Conservation (phyloP, 1,140 invertebrate genomes). For the Hesperophylax magnus region DNA sequence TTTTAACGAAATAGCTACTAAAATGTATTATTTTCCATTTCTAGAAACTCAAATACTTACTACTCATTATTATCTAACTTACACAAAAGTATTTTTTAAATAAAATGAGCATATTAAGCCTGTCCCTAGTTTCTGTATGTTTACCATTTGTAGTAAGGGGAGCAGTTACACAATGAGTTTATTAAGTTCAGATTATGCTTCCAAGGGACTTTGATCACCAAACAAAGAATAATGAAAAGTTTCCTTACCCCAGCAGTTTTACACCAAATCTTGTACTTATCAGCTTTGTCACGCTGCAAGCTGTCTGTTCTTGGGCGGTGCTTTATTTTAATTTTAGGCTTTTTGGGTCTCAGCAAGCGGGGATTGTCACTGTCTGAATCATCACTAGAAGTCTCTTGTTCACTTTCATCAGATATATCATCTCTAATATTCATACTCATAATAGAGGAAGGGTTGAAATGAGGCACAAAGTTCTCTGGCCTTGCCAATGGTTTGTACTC, state of each 20-base stretch:
- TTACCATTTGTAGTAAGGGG: too few species aligned
- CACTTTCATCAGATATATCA: constrained; percentile 51
- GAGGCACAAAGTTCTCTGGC: constrained; percentile 46
- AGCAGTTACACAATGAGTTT: too few species aligned
- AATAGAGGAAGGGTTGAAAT: constrained; percentile 47
- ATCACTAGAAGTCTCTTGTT: constrained; percentile 44
- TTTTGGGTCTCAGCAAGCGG: constrained; percentile 38
- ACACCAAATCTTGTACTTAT: constrained; percentile 56
- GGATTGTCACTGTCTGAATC: constrained; percentile 55
- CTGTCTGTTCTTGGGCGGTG: constrained; percentile 13
- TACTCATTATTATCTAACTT: too few species aligned
- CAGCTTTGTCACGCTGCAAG: constrained; percentile 33
- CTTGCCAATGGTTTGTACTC: constrained; percentile 50
- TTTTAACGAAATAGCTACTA: too few species aligned
- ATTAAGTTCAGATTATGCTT: too few species aligned
- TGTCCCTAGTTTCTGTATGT: too few species aligned
- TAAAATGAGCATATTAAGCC: too few species aligned
- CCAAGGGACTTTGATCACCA: too few species aligned
- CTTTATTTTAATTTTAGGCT: constrained; percentile 52
- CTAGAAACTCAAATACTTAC: too few species aligned
- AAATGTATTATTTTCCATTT: too few species aligned
- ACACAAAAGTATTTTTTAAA: too few species aligned
- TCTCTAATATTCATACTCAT: constrained; percentile 56
- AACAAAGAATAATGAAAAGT: too few species aligned
- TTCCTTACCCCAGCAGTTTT: constrained; percentile 49